Percentiles rank a stretch among this genome's conserved stretches.
phyloP scores from a whole-genome alignment of 2,888 invertebrate species.

The Amaurobius ferox region DNA sequence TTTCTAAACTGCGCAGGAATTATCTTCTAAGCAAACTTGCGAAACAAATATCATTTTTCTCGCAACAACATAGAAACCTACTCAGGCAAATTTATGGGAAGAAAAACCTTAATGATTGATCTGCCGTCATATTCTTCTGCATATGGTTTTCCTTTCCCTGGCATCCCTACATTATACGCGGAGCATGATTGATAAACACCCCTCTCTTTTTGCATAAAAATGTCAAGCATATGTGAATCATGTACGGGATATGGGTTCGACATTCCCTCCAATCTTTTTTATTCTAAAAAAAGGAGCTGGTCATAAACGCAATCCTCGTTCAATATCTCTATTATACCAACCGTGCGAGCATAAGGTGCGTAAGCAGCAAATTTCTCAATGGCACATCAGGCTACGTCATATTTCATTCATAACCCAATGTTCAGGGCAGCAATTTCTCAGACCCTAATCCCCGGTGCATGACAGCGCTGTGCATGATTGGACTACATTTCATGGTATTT shows the following conservation, averaged over 20 bases:
- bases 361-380: conserved; percentile 35
- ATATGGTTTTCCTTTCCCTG: background rate
- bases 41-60: background rate
- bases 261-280: conserved; percentile 10
- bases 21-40: background rate
- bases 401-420: conserved; percentile 66
- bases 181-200: conserved; percentile 58
- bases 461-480: conserved; percentile 40
- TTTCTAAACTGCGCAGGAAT: background rate
- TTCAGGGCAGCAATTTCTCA: conserved; percentile 48
- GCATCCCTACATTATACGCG: background rate
- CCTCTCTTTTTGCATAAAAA: conserved; percentile 35
- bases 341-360: conserved; percentile 14
- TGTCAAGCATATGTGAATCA: conserved; percentile 39
- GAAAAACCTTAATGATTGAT: background rate
- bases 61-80: background rate
- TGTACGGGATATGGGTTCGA: conserved; percentile 10
- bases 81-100: background rate
- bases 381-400: conserved; percentile 48
- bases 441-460: conserved; percentile 43
- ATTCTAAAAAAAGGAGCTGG: background rate
- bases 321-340: conserved; percentile 61
- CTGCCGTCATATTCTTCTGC: conserved; percentile 3
- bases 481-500: conserved; percentile 52
- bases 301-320: conserved; percentile 56